Base-by-base conservation (phyloP, 2,113 vertebrate genomes). In the Collichthys lucidus region DNA sequence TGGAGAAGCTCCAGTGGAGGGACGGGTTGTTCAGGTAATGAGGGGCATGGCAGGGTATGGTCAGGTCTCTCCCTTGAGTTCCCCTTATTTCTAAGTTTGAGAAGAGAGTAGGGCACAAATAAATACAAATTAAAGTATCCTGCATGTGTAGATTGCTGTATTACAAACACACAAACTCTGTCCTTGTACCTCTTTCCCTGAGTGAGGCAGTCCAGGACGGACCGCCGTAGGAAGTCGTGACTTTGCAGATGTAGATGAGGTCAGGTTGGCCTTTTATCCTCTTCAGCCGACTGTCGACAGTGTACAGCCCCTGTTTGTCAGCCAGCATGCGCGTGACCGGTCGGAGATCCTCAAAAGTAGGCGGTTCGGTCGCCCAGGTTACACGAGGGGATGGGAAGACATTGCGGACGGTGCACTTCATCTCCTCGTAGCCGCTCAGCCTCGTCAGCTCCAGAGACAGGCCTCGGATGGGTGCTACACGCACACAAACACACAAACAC, bases 201-300 rank as follows among this genome's bases (percentile, higher is more conserved):
- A 96, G 95, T 3, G 86, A 91, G 50, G 94, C 86, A 2, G 16
- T 86, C 96, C 96, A 98, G 11, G 66, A 47, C 10, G 93, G 86
- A 0, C 86, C 69, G 0, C 86, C 80, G 11, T 94, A 95, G 12
- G 93, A 84, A 0, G 91, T 67, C 8, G 80, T 82, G 79, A 95
- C 91, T 49, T 74, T 79, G 71, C 96, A 92, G 78, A 72, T 74
- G 90, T 97, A 97, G 80, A 92, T 87, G 82, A 95, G 72, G 72
- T 75, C 72, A 0, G 82, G 73, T 1, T 64, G 84, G 57, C 55
- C 61, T 55, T 90, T 83, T 40, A 90, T 77, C 61, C 44, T 89
- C 69, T 29, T 90, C 66, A 96, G 87, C 31, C 90, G 92, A 72
- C 95, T 97, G 77, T 95, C 92, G 11, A 96, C 57, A 4, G 46